Conservation (phyloP, 2,113 vertebrate genomes). For the Prionailurus bengalensis region DNA sequence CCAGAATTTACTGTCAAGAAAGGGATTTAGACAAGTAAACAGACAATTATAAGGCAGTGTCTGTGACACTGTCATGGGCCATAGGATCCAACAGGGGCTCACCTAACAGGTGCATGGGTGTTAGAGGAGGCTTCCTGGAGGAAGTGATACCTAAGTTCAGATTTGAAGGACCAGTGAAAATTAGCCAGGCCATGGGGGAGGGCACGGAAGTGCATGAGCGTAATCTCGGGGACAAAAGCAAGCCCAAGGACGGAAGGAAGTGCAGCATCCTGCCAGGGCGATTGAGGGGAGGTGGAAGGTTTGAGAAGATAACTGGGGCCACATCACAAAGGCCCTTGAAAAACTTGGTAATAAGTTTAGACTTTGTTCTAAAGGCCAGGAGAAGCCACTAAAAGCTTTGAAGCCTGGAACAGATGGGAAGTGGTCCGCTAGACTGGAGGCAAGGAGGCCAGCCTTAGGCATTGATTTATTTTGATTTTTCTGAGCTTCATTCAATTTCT, state of each 20-base stretch:
- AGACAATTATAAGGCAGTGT: background rate
- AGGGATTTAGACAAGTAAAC: background rate
- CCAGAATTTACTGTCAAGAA: background rate
- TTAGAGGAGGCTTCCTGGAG: conserved; percentile 11
- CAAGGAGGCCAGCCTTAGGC: background rate
- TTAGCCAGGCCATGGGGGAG: background rate
- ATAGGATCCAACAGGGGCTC: background rate
- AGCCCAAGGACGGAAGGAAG: background rate
- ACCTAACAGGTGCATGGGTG: background rate
- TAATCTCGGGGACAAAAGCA: background rate
- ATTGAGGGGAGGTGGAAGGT: background rate
- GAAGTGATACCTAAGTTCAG: background rate
- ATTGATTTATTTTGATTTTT: conserved; percentile 6
- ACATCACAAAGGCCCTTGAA: background rate
- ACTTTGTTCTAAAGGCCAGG: conserved; percentile 10
- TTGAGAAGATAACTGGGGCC: background rate
- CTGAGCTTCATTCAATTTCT: conserved; percentile 5
- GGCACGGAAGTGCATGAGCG: background rate
- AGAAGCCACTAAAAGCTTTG: background rate
- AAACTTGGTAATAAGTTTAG: background rate
- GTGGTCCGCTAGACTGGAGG: background rate
- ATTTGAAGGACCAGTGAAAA: background rate
- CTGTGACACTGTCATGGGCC: no score
- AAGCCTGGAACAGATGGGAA: background rate
- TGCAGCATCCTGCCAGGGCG: background rate